A percentile compares a stretch with the other conserved stretches of the same genome.
Conservation (phyloP, 2,888 invertebrate genomes). For the Entomobrya proxima region DNA sequence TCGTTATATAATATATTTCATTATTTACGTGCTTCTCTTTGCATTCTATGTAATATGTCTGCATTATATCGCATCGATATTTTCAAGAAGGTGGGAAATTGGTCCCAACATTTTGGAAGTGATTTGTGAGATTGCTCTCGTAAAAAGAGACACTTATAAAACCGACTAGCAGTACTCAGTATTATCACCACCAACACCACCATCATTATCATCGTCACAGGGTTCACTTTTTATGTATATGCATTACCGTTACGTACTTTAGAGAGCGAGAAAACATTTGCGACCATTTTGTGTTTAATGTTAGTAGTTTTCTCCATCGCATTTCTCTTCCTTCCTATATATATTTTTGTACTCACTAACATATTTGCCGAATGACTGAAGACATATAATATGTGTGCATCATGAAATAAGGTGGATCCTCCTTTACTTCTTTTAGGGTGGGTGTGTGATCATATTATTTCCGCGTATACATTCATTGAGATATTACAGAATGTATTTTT, state of each 20-base stretch:
- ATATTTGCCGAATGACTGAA: not conserved
- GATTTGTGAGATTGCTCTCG: slow-evolving; percentile 52
- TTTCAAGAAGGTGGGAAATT: slow-evolving; percentile 35
- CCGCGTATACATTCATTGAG: no score
- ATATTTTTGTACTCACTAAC: not conserved
- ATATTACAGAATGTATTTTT: not conserved
- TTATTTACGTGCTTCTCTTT: no score
- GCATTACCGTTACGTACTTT: slow-evolving; percentile 29
- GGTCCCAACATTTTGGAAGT: slow-evolving; percentile 41
- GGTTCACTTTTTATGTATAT: not conserved
- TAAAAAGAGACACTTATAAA: slow-evolving; percentile 53
- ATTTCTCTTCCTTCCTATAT: not conserved
- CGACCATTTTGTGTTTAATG: slow-evolving; percentile 48
- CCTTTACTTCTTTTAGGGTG: not conserved
- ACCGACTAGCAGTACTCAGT: not conserved
- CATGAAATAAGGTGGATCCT: slow-evolving; percentile 28
- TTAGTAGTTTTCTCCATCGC: slow-evolving; percentile 29
- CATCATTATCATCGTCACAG: slow-evolving; percentile 1
- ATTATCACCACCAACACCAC: not conserved
- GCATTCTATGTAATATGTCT: not conserved
- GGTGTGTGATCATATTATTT: no score
- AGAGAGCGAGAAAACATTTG: slow-evolving; percentile 10
- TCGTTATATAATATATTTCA: no score
- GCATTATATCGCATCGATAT: not conserved
- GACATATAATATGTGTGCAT: not conserved